Evolutionary conservation across 2,113 vertebrate species (phyloP), one percentile per base, ranked within the genome.

Genomic region (Macquaria australasica): DNA sequence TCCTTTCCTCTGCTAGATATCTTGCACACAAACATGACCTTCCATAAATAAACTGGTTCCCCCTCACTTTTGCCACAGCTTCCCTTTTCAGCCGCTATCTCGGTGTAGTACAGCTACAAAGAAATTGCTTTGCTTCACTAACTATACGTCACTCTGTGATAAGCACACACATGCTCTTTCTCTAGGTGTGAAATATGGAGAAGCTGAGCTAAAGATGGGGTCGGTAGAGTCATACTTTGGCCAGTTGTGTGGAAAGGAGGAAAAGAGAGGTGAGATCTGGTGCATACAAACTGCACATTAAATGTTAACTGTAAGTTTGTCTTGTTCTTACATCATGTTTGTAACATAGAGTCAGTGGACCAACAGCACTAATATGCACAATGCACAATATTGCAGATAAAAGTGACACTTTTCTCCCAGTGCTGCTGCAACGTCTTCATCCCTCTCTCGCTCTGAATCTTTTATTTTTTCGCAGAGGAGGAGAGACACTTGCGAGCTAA

Each of bases 401-500:
- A 21, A 56, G 28, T 6, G 11, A 41, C n/a, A 21, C 41, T 25
- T 50, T 59, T 37, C 28, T 62, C 25, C 43, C 14, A 43, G 3
- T 5, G 25, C 50, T 31, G 3, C 37, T 59, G 39, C 20, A 20
- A 20, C 8, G 12, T 12, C 25, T 21, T 67, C 39, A 82, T 20
- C 39, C 6, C 8, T 56, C 2, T 59, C 39, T 37, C 31, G 5
- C 14, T 60, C 16, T 59, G 0, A 43, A n/a, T 64, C 20, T 63
- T 39, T 58, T 48, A 3, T 56, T 21, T 51, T 58, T 34, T 70
- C 21, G 10, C 92, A 98, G 97, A 96, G 95, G 94, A 95, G 89
- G 95, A 97, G 71, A 95, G 98, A 83, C 81, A 84, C 64, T 92
- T 99, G 43, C 95, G 95, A 85, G 97, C 97, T 15, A 99, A 99